These are phyloP conservation scores for Stomorhina lunata DNA, from an alignment of 2,888 invertebrate species.

Conservation along the genomic window DNA sequence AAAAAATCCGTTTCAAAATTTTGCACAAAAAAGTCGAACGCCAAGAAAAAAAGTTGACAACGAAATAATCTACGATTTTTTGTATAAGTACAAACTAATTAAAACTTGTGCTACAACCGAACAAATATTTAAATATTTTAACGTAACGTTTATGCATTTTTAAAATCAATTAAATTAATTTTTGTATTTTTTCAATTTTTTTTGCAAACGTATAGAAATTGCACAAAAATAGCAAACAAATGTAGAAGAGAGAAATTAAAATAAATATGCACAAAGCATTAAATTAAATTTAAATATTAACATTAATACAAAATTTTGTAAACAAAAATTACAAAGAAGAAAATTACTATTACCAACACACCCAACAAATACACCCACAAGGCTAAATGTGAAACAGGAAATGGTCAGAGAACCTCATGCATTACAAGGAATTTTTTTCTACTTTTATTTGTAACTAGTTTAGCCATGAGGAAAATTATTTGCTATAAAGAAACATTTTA, in stretches of 20 bases:
- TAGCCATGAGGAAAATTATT: slow-evolving; percentile 60
- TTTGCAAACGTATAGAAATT: slow-evolving; percentile 9
- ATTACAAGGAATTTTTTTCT: background rate
- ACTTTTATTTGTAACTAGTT: slow-evolving; percentile 37
- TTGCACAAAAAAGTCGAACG: slow-evolving; percentile 1
- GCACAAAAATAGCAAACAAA: slow-evolving; percentile 4
- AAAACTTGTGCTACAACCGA: slow-evolving; percentile 54
- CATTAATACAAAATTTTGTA: slow-evolving; percentile 62
- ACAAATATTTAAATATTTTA: slow-evolving; percentile 68
- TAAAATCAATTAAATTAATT: slow-evolving; percentile 79
- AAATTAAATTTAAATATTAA: slow-evolving; percentile 71
- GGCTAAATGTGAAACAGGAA: slow-evolving; percentile 37
- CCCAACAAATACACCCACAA: slow-evolving; percentile 39
- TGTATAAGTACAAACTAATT: slow-evolving; percentile 60
- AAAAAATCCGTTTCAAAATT: slow-evolving; percentile 52
- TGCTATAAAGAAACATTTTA: slow-evolving; percentile 55
- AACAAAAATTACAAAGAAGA: slow-evolving; percentile 51
- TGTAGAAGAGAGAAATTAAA: slow-evolving; percentile 70
- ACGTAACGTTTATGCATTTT: slow-evolving; percentile 74
- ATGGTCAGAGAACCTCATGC: no score
- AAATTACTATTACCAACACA: background rate
- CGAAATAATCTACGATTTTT: slow-evolving; percentile 41
- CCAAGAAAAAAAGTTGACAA: slow-evolving; percentile 24
- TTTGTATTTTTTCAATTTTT: slow-evolving; percentile 25
- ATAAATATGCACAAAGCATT: slow-evolving; percentile 74